These are phyloP conservation scores for Vandiemenella viatica DNA, from an alignment of 2,888 invertebrate genomes.

Conservation along the genomic window DNA sequence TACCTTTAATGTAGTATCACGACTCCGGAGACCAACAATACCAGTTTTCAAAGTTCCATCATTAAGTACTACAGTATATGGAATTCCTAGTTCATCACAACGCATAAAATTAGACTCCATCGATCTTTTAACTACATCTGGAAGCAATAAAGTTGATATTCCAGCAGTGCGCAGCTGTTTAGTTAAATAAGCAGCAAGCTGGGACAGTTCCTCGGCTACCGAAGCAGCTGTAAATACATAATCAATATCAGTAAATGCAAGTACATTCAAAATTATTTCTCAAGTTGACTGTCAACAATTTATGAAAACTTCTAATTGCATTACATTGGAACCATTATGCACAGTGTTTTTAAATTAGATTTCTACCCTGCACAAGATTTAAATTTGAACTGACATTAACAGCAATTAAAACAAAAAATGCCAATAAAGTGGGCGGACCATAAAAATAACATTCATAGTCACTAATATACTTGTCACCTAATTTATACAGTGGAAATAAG, in stretches of 20 bases:
- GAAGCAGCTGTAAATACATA: slow-evolving; percentile 20
- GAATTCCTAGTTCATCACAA: slow-evolving; percentile 48
- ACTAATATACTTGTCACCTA: no score
- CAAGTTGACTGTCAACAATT: no score
- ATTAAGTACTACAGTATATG: slow-evolving; percentile 55
- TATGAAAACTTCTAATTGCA: no score
- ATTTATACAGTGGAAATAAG: no score
- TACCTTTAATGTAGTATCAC: slow-evolving; percentile 45
- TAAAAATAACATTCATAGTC: no score
- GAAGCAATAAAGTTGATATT: slow-evolving; percentile 27
- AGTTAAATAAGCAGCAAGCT: slow-evolving; percentile 39
- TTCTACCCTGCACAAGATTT: no score
- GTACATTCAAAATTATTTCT: no score
- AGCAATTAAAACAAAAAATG: no score
- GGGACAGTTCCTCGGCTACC: slow-evolving; percentile 31
- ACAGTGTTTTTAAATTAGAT: no score
- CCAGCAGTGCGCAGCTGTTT: slow-evolving; percentile 34
- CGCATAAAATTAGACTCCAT: slow-evolving; percentile 27
- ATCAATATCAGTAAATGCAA: neutral
- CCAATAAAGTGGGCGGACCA: no score
- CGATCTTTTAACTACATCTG: slow-evolving; percentile 21
- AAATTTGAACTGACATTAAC: no score
- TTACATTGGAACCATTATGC: no score
- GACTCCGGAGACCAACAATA: slow-evolving; percentile 38
- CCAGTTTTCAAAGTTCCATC: slow-evolving; percentile 54